Conservation (phyloP, 1,140 invertebrate species). For the Hirudo medicinalis region DNA sequence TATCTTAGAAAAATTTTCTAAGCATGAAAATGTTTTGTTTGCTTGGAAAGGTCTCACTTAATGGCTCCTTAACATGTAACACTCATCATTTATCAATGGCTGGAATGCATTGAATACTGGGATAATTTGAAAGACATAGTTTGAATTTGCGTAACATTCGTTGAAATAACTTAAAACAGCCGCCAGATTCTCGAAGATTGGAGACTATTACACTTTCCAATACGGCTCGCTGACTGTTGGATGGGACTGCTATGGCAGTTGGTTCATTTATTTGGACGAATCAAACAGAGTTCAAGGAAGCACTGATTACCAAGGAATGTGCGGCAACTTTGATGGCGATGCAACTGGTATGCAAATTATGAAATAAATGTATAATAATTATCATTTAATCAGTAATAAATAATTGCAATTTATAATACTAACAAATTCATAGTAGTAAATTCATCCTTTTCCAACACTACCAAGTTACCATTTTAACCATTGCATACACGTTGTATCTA, state of each 20-base stretch:
- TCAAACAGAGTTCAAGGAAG: not conserved
- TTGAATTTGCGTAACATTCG: not conserved
- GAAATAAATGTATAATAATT: no score
- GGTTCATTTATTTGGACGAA: slow-evolving; percentile 11
- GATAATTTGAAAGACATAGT: not conserved
- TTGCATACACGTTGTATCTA: no score
- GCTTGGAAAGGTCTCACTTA: no score
- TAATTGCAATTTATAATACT: no score
- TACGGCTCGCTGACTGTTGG: slow-evolving; percentile 9
- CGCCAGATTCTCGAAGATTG: not conserved
- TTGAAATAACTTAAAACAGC: slow-evolving; percentile 1
- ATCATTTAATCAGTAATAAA: no score
- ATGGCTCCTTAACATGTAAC: no score
- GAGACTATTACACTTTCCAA: slow-evolving; percentile 7
- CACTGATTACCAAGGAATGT: slow-evolving; percentile 12
- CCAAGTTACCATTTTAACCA: no score
- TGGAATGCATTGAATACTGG: not conserved
- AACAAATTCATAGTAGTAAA: no score
- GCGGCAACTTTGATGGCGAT: slow-evolving; percentile 16
- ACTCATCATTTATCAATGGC: not conserved
- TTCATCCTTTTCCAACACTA: no score
- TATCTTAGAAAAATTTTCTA: no score
- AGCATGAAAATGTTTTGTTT: no score
- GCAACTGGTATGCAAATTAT: not conserved
- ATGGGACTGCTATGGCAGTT: slow-evolving; percentile 11